These are phyloP conservation scores for Lipotes vexillifer DNA, from an alignment of 2,113 vertebrate genomes.

Conservation along the genomic window DNA sequence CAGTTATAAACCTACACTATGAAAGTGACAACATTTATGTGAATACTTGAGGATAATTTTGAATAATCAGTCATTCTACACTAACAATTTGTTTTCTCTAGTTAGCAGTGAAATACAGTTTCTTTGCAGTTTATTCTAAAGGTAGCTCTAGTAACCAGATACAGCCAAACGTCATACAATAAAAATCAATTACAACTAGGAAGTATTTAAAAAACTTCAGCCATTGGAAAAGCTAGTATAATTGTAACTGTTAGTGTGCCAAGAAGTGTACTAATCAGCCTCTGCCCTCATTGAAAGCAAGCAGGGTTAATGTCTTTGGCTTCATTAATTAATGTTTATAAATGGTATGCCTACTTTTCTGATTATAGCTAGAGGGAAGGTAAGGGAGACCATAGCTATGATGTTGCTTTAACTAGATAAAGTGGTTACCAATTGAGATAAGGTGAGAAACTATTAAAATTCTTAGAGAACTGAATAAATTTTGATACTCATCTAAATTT, in stretches of 20 bases:
- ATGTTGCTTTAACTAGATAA: neutral
- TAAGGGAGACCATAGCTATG: neutral
- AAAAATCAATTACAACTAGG: conserved; percentile 3
- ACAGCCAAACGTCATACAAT: neutral
- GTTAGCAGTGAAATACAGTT: neutral
- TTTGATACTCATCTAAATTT: neutral
- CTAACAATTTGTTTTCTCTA: neutral
- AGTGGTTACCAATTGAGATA: neutral
- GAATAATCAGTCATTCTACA: neutral
- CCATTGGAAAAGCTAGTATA: neutral
- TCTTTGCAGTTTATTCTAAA: neutral
- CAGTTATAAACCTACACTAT: neutral
- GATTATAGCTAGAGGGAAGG: neutral
- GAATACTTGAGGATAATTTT: conserved; percentile 19
- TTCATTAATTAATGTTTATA: neutral
- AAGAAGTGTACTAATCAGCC: neutral
- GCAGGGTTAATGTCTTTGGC: neutral
- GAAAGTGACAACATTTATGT: neutral
- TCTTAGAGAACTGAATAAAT: neutral
- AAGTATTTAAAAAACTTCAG: conserved; percentile 13
- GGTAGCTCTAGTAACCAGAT: neutral
- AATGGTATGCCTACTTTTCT: neutral
- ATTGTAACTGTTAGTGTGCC: neutral
- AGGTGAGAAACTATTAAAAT: neutral
- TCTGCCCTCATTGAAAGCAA: neutral